Evolutionary conservation across 2,797 vertebrate genomes (phyloP).

Genomic region (Hozukius guyotensis): DNA sequence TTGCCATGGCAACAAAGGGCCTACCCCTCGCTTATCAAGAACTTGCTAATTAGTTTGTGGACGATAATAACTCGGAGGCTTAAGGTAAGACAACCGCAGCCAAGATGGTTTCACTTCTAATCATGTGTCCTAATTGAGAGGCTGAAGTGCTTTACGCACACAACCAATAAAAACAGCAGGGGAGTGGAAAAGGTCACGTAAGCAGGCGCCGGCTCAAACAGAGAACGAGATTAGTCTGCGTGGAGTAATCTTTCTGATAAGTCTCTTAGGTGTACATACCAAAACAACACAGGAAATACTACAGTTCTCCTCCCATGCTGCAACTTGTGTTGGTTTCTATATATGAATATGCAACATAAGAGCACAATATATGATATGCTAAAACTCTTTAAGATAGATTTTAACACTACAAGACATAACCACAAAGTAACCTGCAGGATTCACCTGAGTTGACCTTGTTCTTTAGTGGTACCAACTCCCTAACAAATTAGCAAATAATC

Average conservation of each 20-base stretch:
- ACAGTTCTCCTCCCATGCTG: not conserved
- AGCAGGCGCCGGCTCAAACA: not conserved
- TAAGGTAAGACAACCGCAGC: slow-evolving; percentile 70
- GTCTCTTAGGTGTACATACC: not conserved
- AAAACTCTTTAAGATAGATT: not conserved
- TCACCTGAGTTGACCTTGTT: not conserved
- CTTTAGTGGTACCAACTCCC: not conserved
- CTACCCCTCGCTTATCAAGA: slow-evolving; percentile 69
- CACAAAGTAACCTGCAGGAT: not conserved
- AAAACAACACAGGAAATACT: not conserved
- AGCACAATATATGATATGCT: not conserved
- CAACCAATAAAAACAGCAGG: slow-evolving; percentile 39
- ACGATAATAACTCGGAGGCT: slow-evolving; percentile 74
- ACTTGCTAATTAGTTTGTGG: slow-evolving; percentile 77
- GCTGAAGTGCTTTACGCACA: slow-evolving; percentile 44
- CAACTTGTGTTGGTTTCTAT: not conserved
- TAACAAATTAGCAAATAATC: not conserved
- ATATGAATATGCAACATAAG: not conserved
- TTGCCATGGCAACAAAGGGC: slow-evolving; percentile 70
- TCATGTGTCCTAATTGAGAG: slow-evolving; percentile 68
- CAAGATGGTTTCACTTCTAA: slow-evolving; percentile 65
- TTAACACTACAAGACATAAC: not conserved
- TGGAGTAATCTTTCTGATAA: not conserved
- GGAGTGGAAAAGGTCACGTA: slow-evolving; percentile 22
- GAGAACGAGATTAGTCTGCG: not conserved